Evolutionary conservation across 2,797 vertebrate species (phyloP), one percentile per base, ranked within the genome.

Genomic region (Enteromius anoplus): DNA sequence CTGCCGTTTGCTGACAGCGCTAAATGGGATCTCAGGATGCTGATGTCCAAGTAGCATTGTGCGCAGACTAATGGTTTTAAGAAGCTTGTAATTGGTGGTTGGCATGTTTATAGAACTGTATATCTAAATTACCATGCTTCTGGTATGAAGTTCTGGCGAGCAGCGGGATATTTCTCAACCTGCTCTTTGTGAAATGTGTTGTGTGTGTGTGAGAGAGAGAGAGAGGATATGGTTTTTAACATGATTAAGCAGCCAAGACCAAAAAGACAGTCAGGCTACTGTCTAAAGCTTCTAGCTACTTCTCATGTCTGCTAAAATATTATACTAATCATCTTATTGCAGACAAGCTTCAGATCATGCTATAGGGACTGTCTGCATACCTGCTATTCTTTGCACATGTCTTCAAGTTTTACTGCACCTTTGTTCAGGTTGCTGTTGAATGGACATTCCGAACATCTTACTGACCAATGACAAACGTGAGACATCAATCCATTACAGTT

Each of bases 311-410:
- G 90, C 88, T 91, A 88, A 88, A 85, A 92, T 90, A 92, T 92
- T 88, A 91, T 80, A 81, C 91, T 92, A 92, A 92, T 93, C 92
- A 91, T 90, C 88, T 92, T 92, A 94, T 91, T 93, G 90, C 92
- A 23, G 42, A 84, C 66, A 83, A 23, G 34, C 81, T 8, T 37
- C 26, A 37, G 82, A 81, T 81, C 71, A 78, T 86, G 68, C 34
- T 29, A 70, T 64, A 64, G 42, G 71, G 64, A 45, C 55, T 68
- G 58, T 83, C 75, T 86, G 58, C 53, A 66, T 47, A 70, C 23
- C 37, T 65, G 45, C 60, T 64, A n/a, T 42, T 40, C 34, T 58
- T 75, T 40, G 51, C 19, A 58, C 37, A 32, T 4, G 60, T 60
- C 40, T 21, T 80, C 62, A 60, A 3, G 62, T 64, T 70, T 64